phyloP scores from a whole-genome alignment of 2,113 vertebrate species.

The Xenopus laevis region DNA sequence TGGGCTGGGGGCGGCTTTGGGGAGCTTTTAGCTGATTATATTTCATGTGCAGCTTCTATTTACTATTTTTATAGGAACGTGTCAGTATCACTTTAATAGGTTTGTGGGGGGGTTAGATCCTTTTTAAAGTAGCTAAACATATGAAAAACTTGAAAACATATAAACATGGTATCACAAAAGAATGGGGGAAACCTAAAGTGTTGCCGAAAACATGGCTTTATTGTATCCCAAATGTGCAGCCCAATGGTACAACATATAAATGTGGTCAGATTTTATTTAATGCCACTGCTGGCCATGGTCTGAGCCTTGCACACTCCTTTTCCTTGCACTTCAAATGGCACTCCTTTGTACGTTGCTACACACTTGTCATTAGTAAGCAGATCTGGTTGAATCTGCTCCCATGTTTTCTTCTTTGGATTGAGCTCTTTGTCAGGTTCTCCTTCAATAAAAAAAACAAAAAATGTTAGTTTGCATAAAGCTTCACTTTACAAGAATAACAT shows the following conservation, averaged over 20 bases:
- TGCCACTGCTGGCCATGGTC: constrained; percentile 88
- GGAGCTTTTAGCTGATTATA: too few relatives aligned
- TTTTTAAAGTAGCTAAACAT: too few relatives aligned
- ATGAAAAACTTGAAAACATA: too few relatives aligned
- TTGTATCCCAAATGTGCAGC: too few relatives aligned
- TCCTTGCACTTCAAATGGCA: constrained; percentile 83
- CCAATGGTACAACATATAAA: neutral
- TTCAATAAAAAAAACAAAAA: constrained; percentile 51
- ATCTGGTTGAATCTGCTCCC: constrained; percentile 94
- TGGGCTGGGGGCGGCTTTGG: too few relatives aligned
- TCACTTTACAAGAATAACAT: neutral
- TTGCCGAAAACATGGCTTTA: too few relatives aligned
- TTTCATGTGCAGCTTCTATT: too few relatives aligned
- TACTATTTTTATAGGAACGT: too few relatives aligned
- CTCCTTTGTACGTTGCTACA: constrained; percentile 88
- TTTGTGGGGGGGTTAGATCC: too few relatives aligned
- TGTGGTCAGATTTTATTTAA: constrained; percentile 72
- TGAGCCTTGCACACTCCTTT: constrained; percentile 89
- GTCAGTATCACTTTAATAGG: too few relatives aligned
- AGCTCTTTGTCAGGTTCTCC: constrained; percentile 94
- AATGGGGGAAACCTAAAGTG: too few relatives aligned
- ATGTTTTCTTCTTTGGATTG: constrained; percentile 97
- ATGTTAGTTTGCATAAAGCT: neutral
- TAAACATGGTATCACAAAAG: too few relatives aligned
- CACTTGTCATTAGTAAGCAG: constrained; percentile 78